Evolutionary conservation across 2,888 invertebrate species (phyloP), one percentile per base, ranked within the genome.

Genomic region (Pecten maximus): DNA sequence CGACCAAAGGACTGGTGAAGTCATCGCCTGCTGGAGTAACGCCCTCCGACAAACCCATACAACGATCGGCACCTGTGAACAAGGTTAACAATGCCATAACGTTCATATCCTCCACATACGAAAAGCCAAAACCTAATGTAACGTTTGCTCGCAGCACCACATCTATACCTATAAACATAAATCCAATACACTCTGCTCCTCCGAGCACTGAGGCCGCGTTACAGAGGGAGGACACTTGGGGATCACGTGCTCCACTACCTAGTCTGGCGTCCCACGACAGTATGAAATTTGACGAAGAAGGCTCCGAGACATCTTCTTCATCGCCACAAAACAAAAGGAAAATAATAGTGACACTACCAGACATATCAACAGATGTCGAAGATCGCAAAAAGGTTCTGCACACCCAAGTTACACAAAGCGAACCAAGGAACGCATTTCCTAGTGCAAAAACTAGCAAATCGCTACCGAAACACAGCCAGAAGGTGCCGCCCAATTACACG

Each of bases 261-360:
- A 74, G 74, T 74, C 74, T 74, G 23, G 74, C 74, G 74, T 74
- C 74, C 12, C 74, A 74, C 74, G 74, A 74, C 74, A 74, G 74
- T 35, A 74, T 74, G 74, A 74, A 28, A 35, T 35, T 35, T 28
- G 74, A 28, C 28, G 74, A 74, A 4, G 74, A 74, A 8, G 12
- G 74, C 10, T 74, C 74, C 12, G 74, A 74, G 35, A 28, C 28
- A 28, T 74, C 74, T 28, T 74, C 74, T 6, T 74, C 74, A 6
- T 74, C 74, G 15, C 74, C 74, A 35, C 74, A 74, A 74, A 74
- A 74, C 15, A 74, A 74, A 35, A 28, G 74, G 15, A 74, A 74
- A 74, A 74, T 74, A 28, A 74, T 74, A 3, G 74, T 74, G 74
- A 74, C 74, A 2, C 15, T 74, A 74, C 74, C 74, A 28, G 74